phyloP scores from a whole-genome alignment of 2,888 invertebrate species.

The Serrognathus titanus region DNA sequence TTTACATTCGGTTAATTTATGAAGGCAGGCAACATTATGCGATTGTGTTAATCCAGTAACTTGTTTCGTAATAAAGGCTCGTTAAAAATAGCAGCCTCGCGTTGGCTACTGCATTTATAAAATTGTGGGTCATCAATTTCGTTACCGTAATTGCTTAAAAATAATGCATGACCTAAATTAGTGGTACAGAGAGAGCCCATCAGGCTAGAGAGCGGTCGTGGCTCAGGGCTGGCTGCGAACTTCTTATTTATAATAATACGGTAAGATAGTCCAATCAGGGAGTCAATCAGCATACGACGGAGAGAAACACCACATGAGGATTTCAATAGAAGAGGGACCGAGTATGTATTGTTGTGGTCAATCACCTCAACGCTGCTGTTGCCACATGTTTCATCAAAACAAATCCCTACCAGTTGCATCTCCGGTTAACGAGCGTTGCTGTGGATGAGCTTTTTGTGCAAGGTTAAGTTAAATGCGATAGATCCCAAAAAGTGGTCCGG shows the following conservation, averaged over 20 bases:
- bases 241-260: conserved; percentile 26
- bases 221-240: conserved; percentile 31
- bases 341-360: conserved; percentile 44
- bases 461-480: not conserved
- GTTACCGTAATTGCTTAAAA: conserved; percentile 3
- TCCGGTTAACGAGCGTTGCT: conserved; percentile 8
- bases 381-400: conserved; percentile 41
- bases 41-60: no score
- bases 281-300: conserved; percentile 31
- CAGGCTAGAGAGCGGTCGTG: conserved; percentile 14
- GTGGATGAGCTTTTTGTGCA: not conserved
- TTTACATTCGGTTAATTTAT: no score
- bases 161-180: conserved; percentile 20
- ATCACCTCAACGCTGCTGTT: conserved; percentile 41
- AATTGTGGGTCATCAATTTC: not conserved
- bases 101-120: not conserved
- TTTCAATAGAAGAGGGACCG: conserved; percentile 40
- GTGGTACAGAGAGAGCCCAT: conserved; percentile 12
- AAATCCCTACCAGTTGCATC: conserved; percentile 23
- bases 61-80: no score
- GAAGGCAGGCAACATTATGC: no score
- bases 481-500: conserved; percentile 9
- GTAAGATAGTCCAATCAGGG: conserved; percentile 28
- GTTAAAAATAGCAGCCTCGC: not conserved
- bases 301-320: conserved; percentile 33